phyloP scores from a whole-genome alignment of 1,140 invertebrate genomes.

The Patella vulgata region DNA sequence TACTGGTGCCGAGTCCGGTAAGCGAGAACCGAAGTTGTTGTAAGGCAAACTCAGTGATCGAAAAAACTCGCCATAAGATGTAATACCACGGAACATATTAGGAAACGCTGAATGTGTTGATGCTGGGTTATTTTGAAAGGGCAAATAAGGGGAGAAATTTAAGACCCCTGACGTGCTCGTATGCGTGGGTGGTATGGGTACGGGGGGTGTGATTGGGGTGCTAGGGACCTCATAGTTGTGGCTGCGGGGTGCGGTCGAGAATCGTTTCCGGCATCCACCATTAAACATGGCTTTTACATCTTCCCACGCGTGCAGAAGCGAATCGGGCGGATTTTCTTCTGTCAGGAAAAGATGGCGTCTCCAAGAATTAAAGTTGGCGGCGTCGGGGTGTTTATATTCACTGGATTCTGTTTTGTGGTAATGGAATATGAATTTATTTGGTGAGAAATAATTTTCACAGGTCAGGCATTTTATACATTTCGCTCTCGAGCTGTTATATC shows the following conservation, averaged over 20 bases:
- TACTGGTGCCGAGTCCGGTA: not conserved
- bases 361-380: conserved; percentile 98
- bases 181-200: not conserved
- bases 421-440: conserved; percentile 99
- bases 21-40: conserved; percentile 19
- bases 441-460: conserved; percentile 95
- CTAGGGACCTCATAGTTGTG: not conserved
- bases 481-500: conserved; percentile 75
- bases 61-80: conserved; percentile 43
- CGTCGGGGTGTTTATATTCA: conserved; percentile 90
- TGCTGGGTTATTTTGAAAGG: not conserved
- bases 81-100: conserved; percentile 8
- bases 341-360: conserved; percentile 85
- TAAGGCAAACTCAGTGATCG: conserved; percentile 45
- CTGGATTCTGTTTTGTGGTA: conserved; percentile 86
- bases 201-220: not conserved
- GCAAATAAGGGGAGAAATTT: conserved; percentile 7
- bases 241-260: conserved; percentile 67
- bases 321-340: conserved; percentile 34
- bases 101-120: conserved; percentile 32
- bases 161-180: not conserved
- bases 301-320: conserved; percentile 73
- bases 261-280: conserved; percentile 90
- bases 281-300: conserved; percentile 99
- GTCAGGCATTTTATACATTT: conserved; percentile 95